These are phyloP conservation scores for Serranus cabrilla DNA, from an alignment of 2,797 vertebrate genomes.

Conservation along the genomic window DNA sequence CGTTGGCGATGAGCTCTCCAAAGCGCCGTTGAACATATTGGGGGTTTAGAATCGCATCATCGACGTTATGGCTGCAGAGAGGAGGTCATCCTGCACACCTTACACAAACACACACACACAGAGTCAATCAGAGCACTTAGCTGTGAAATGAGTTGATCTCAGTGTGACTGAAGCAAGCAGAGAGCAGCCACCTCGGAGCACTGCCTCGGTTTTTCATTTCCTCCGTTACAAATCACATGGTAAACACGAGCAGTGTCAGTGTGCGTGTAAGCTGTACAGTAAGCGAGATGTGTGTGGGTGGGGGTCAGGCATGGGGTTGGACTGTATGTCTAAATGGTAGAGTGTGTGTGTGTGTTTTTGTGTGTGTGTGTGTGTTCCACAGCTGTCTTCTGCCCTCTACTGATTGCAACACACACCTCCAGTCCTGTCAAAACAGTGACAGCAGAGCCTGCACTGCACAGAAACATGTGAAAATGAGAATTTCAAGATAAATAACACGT, in stretches of 20 bases:
- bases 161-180: slow-evolving; percentile 40
- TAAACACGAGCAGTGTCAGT: slow-evolving; percentile 13
- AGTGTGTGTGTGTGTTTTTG: slow-evolving; percentile 5
- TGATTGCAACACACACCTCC: slow-evolving; percentile 37
- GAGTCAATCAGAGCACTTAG: slow-evolving; percentile 33
- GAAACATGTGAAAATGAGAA: not conserved
- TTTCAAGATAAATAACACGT: no score
- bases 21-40: not conserved
- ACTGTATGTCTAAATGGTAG: not conserved
- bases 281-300: not conserved
- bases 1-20: not conserved
- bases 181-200: not conserved
- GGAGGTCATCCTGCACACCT: slow-evolving; percentile 2
- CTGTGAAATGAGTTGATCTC: slow-evolving; percentile 60
- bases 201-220: slow-evolving; percentile 20
- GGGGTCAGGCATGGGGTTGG: not conserved
- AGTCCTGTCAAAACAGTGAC: not conserved
- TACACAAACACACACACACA: slow-evolving; percentile 9
- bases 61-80: not conserved
- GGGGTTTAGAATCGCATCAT: not conserved
- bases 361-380: slow-evolving; percentile 12
- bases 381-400: slow-evolving; percentile 63
- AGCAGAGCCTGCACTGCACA: not conserved
- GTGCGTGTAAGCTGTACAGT: not conserved
- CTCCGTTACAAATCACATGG: slow-evolving; percentile 11